phyloP scores from a whole-genome alignment of 2,888 invertebrate genomes.

The Rotaria sp. region DNA sequence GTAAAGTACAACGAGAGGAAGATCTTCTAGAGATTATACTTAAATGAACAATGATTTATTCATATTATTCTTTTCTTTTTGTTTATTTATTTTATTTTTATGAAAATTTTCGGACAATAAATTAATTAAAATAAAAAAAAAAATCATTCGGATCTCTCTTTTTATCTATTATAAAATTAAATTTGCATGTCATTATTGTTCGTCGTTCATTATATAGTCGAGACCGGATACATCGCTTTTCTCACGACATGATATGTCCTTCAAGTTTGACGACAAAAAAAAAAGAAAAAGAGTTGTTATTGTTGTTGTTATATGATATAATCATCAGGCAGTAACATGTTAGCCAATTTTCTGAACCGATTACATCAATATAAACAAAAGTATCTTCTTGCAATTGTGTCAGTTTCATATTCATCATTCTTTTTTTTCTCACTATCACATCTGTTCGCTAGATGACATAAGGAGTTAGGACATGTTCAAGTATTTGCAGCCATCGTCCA shows the following conservation, averaged over 20 bases:
- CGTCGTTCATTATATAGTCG: background rate
- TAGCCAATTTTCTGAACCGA: background rate
- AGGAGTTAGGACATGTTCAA: background rate
- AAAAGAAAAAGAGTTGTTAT: background rate
- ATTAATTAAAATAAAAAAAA: background rate
- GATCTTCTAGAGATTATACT: background rate
- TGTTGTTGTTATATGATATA: background rate
- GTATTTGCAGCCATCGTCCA: background rate
- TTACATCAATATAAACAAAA: background rate
- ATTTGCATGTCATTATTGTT: conserved; percentile 12
- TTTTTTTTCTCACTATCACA: background rate
- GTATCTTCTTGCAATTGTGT: background rate
- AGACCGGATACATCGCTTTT: background rate
- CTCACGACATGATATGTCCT: background rate
- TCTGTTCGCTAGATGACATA: background rate
- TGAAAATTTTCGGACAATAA: background rate
- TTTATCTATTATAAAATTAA: background rate
- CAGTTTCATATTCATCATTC: background rate
- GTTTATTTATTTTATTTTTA: background rate
- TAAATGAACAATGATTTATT: background rate
- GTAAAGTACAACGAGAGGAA: too few species aligned
- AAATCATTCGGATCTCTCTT: background rate
- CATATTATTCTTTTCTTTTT: too few species aligned
- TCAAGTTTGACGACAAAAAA: background rate
- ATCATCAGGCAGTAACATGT: background rate